Percentiles rank a stretch among this genome's conserved stretches.
Evolutionary conservation across 1,140 invertebrate species (phyloP).

Genomic region (Leucophenga varia): DNA sequence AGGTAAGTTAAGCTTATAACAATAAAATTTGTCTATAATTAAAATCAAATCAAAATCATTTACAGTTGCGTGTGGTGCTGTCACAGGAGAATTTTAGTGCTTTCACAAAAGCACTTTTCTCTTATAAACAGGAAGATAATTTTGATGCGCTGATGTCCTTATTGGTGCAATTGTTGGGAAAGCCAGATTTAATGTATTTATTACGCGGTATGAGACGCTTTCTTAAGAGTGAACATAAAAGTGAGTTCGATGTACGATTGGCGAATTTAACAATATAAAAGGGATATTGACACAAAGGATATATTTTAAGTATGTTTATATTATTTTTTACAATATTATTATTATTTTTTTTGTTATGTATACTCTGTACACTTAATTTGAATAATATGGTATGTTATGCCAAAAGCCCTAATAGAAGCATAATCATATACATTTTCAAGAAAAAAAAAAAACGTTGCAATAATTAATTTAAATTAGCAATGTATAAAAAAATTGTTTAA

Average conservation of each 20-base stretch:
- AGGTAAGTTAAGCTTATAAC: slow-evolving; percentile 6
- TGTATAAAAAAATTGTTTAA: too few species aligned
- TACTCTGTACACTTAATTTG: too few species aligned
- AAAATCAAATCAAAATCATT: slow-evolving; percentile 49
- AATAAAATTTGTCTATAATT: slow-evolving; percentile 29
- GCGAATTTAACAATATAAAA: slow-evolving; percentile 9
- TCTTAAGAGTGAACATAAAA: slow-evolving; percentile 61
- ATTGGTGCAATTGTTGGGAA: slow-evolving; percentile 59
- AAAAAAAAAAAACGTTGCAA: too few species aligned
- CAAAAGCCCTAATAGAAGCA: too few species aligned
- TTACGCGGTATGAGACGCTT: slow-evolving; percentile 65
- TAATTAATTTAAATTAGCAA: too few species aligned
- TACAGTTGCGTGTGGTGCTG: slow-evolving; percentile 47
- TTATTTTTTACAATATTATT: too few species aligned
- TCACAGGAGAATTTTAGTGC: slow-evolving; percentile 60
- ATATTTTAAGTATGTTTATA: background rate
- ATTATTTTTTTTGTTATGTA: too few species aligned
- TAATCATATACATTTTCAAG: too few species aligned
- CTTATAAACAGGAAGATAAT: slow-evolving; percentile 62
- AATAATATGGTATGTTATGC: too few species aligned
- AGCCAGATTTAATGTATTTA: slow-evolving; percentile 61
- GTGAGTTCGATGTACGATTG: slow-evolving; percentile 53
- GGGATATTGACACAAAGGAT: too few species aligned
- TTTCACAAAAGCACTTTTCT: slow-evolving; percentile 63
- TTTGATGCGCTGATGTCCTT: slow-evolving; percentile 59